Conservation (phyloP, 2,888 invertebrate species). For the Cephus pulcher region DNA sequence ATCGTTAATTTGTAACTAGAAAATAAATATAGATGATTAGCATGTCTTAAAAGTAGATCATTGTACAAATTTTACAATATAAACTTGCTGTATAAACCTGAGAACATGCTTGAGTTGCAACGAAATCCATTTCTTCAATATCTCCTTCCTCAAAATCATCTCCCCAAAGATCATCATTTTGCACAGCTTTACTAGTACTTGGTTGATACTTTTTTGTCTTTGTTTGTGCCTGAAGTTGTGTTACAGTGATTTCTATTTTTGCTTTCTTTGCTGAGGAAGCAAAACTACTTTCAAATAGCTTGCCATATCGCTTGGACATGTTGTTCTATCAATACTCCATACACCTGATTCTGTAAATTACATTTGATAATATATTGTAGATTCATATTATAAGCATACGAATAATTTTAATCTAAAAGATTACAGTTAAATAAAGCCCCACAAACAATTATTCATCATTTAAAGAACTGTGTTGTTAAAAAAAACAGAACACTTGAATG, state of each 20-base stretch:
- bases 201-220: not conserved
- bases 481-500: not conserved
- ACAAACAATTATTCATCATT: not conserved
- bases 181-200: not conserved
- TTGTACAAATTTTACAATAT: not conserved
- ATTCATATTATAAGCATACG: not conserved
- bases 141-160: constrained; percentile 57
- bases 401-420: not conserved
- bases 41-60: not conserved
- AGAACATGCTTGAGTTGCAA: constrained; percentile 54
- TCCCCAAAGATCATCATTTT: constrained; percentile 52
- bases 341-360: not conserved
- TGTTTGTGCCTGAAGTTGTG: constrained; percentile 3
- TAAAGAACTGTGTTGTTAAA: not conserved
- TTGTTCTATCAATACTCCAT: not conserved
- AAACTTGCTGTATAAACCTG: constrained; percentile 27
- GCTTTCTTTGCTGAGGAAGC: constrained; percentile 39
- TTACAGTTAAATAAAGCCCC: not conserved
- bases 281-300: constrained; percentile 24
- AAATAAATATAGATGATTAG: not conserved
- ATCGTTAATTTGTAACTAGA: not conserved
- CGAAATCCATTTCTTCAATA: constrained; percentile 55
- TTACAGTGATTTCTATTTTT: constrained; percentile 30
- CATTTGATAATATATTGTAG: not conserved
- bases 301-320: constrained; percentile 46